A percentile compares a stretch with the other conserved stretches of the same genome.
These are phyloP conservation scores for Smutsia gigantea DNA, from an alignment of 2,797 vertebrate species.

Conservation along the genomic window DNA sequence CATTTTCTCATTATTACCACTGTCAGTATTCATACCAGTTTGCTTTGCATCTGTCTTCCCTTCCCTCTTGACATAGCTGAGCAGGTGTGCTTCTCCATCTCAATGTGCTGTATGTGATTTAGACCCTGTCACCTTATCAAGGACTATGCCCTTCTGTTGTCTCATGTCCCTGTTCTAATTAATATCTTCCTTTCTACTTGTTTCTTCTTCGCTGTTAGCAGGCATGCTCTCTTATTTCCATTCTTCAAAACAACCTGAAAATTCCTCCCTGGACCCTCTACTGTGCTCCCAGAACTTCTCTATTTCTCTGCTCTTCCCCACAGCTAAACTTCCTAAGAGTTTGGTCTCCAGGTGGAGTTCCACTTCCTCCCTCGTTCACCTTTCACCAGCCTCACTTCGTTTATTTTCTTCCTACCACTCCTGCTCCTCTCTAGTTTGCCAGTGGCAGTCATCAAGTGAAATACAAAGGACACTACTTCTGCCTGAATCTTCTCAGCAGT, in stretches of 20 bases:
- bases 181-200: neutral
- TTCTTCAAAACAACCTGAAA: neutral
- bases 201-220: neutral
- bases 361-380: neutral
- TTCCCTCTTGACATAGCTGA: neutral
- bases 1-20: neutral
- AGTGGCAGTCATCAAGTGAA: neutral
- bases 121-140: neutral
- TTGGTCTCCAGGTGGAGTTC: neutral
- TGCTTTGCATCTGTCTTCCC: neutral
- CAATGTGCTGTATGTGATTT: too few species aligned
- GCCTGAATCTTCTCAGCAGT: neutral
- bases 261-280: neutral
- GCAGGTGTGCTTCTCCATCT: neutral
- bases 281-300: neutral
- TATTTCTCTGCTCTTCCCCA: neutral
- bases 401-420: neutral
- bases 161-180: neutral
- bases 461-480: neutral
- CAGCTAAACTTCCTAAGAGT: neutral
- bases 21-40: neutral
- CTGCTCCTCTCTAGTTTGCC: neutral
- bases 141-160: neutral
- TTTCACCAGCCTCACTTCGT: neutral
- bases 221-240: neutral